Evolutionary conservation across 1,140 invertebrate species (phyloP), one percentile per base, ranked within the genome.

Genomic region (Stegodyphus dumicola): DNA sequence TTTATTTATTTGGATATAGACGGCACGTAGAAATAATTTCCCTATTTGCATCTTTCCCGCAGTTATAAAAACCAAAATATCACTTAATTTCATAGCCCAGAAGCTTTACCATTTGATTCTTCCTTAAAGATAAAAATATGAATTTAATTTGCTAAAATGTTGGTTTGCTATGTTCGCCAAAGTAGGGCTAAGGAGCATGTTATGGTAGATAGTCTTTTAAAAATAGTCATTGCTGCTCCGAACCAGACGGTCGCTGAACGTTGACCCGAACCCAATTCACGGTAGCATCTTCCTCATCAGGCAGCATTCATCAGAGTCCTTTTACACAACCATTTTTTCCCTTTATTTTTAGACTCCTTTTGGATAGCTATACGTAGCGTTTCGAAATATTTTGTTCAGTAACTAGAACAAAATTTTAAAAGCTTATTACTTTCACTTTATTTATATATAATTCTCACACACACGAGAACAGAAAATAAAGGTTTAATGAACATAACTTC

Each of bases 201-300:
- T 60, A 60, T 60, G 56, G 56, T 9, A 15, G 9, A 67, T 67
- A n/a, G 7, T 17, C 49, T 51, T 71, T 71, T 71, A 71, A 71
- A 71, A 71, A 71, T 71, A 71, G 69, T 71, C 69, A 18, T 67
- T 18, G 17, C 17, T 67, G 13, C 13, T n/a, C 9, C 9, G 15
- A 60, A 15, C 65, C 48, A 71, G 69, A 71, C 69, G 11, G 69
- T 71, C 69, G 9, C 49, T 71, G 69, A 71, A 71, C 69, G 49
- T 71, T 71, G 69, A 71, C 69, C 69, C 69, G 69, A 71, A 71
- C 69, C 11, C n/a, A 71, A 71, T 71, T 48, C 69, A 51, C 10
- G 18, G 11, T 13, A 49, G 49, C 69, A 13, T 9, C 69, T 15
- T 49, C 69, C 69, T 71, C 69, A 51, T 71, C 69, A 71, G 51